These are phyloP conservation scores for Tokudaia tokunoshimensis DNA, from an alignment of 2,797 vertebrate species.

Conservation along the genomic window DNA sequence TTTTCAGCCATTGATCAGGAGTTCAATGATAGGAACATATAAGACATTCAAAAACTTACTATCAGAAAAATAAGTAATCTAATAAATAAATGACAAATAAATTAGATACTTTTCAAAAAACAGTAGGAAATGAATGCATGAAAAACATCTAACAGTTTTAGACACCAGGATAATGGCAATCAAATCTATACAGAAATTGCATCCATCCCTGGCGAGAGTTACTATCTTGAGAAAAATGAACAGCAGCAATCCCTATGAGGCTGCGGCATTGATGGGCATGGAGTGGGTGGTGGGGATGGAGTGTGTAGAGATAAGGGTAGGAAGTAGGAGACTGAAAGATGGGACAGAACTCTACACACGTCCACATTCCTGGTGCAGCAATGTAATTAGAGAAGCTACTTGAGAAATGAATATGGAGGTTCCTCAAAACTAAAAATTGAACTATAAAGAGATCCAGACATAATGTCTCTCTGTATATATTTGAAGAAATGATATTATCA, in stretches of 20 bases:
- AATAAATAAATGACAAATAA: neutral
- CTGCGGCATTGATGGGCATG: neutral
- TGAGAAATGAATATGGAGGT: neutral
- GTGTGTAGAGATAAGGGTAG: neutral
- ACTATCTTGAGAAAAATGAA: neutral
- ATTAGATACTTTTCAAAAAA: neutral
- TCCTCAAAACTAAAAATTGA: neutral
- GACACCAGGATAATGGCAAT: neutral
- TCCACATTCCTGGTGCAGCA: neutral
- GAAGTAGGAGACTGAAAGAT: neutral
- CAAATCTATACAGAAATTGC: neutral
- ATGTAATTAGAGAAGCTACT: neutral
- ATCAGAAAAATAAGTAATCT: neutral
- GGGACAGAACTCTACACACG: neutral
- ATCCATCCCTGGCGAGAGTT: neutral
- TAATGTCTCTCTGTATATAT: neutral
- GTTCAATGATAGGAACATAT: too few relatives aligned
- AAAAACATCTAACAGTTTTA: neutral
- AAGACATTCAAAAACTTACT: neutral
- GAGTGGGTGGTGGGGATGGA: neutral
- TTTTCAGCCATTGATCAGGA: neutral
- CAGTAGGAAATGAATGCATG: neutral
- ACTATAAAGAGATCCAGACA: too few relatives aligned
- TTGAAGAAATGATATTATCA: neutral
- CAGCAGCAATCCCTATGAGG: neutral